Percentiles rank a stretch among this genome's conserved stretches.
Evolutionary conservation across 1,140 invertebrate genomes (phyloP).

Genomic region (Magallana gigas): DNA sequence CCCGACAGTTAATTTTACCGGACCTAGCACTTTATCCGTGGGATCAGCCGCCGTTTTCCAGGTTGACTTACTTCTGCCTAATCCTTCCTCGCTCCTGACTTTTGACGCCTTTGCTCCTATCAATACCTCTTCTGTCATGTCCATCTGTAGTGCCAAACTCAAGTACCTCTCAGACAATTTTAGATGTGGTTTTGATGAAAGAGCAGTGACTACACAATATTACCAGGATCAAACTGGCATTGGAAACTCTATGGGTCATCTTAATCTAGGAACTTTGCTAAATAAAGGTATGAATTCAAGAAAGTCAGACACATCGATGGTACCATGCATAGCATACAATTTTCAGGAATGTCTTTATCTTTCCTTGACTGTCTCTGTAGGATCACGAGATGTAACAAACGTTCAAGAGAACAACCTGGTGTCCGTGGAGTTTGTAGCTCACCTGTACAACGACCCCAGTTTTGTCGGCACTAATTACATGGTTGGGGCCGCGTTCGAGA

Average conservation of each 20-base stretch:
- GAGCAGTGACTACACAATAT: slow-evolving; percentile 22
- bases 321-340: neutral
- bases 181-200: slow-evolving; percentile 62
- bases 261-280: slow-evolving; percentile 64
- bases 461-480: slow-evolving; percentile 56
- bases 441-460: slow-evolving; percentile 57
- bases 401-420: slow-evolving; percentile 57
- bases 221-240: slow-evolving; percentile 53
- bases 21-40: slow-evolving; percentile 61
- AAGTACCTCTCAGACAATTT: slow-evolving; percentile 65
- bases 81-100: slow-evolving; percentile 59
- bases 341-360: no score
- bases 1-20: slow-evolving; percentile 69
- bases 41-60: slow-evolving; percentile 65
- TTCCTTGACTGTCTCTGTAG: slow-evolving; percentile 49
- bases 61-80: slow-evolving; percentile 69
- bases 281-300: slow-evolving; percentile 69
- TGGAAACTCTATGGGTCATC: slow-evolving; percentile 62
- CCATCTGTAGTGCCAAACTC: slow-evolving; percentile 69
- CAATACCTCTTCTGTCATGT: slow-evolving; percentile 70
- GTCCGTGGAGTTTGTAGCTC: slow-evolving; percentile 59
- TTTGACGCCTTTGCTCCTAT: slow-evolving; percentile 71
- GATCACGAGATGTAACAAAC: slow-evolving; percentile 53
- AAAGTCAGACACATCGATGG: neutral
- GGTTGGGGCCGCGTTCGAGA: slow-evolving; percentile 64